Evolutionary conservation across 2,888 invertebrate genomes (phyloP).

Genomic region (Limenitis arthemis): DNA sequence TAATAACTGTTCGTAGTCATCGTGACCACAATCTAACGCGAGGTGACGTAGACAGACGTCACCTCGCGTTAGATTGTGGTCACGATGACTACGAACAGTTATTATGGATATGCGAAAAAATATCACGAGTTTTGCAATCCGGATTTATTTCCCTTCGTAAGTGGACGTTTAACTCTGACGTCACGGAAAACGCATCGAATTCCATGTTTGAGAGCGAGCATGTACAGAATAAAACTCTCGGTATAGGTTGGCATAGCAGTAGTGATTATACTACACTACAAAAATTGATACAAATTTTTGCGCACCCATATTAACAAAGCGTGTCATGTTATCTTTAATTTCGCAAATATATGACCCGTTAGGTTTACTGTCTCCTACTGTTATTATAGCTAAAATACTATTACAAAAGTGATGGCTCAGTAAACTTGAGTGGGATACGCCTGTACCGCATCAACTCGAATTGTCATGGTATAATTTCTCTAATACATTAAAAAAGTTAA

Average conservation of each 20-base stretch:
- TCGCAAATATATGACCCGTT: conserved; percentile 11
- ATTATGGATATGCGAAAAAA: no score
- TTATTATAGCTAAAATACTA: conserved; percentile 8
- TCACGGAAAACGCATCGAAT: not conserved
- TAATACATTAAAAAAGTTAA: not conserved
- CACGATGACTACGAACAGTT: no score
- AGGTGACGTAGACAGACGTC: no score
- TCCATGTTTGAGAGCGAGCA: no score
- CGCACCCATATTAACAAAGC: not conserved
- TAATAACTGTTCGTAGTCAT: no score
- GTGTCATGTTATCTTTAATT: conserved; percentile 3
- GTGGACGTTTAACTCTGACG: not conserved
- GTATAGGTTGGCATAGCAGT: conserved; percentile 3
- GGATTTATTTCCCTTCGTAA: conserved; percentile 3
- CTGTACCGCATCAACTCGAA: not conserved
- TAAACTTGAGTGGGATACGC: not conserved
- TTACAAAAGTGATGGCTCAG: conserved; percentile 9
- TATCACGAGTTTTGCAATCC: not conserved
- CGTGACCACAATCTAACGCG: no score
- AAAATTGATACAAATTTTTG: no score
- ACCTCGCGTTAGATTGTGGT: no score
- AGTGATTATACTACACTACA: not conserved
- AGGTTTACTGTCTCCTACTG: conserved; percentile 4
- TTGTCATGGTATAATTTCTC: not conserved
- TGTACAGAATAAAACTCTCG: conserved; percentile 1